Conservation (phyloP, 2,797 vertebrate species). For the Rhinophrynus dorsalis region DNA sequence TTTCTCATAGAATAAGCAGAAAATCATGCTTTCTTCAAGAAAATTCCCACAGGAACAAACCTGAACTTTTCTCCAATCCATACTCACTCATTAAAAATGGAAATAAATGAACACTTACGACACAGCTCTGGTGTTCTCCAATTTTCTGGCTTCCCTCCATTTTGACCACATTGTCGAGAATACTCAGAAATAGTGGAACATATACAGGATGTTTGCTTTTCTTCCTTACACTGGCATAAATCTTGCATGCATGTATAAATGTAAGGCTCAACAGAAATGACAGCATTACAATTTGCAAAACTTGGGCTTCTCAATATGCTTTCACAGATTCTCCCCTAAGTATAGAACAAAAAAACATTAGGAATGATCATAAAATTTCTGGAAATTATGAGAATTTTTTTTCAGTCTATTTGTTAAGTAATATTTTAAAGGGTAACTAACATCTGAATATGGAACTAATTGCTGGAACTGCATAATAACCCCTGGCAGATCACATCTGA, state of each 20-base stretch:
- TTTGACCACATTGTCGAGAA: slow-evolving; percentile 82
- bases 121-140: slow-evolving; percentile 79
- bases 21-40: no score
- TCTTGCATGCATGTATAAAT: slow-evolving; percentile 77
- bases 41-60: no score
- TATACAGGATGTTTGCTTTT: slow-evolving; percentile 58
- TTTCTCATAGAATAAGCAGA: no score
- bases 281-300: slow-evolving; percentile 68
- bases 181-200: slow-evolving; percentile 84
- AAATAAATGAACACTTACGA: slow-evolving; percentile 65
- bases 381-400: no score
- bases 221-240: slow-evolving; percentile 71
- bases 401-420: no score
- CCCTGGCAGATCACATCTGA: no score
- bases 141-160: slow-evolving; percentile 75
- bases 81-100: neutral
- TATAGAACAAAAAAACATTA: neutral
- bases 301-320: slow-evolving; percentile 63
- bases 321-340: slow-evolving; percentile 68
- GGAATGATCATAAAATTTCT: neutral
- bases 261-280: slow-evolving; percentile 69
- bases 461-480: no score
- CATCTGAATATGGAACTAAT: no score
- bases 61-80: no score
- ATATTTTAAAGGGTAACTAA: no score